phyloP scores from a whole-genome alignment of 37 sponge, comb jelly and placozoan genomes.

The Aphrocallistes beatrix region DNA sequence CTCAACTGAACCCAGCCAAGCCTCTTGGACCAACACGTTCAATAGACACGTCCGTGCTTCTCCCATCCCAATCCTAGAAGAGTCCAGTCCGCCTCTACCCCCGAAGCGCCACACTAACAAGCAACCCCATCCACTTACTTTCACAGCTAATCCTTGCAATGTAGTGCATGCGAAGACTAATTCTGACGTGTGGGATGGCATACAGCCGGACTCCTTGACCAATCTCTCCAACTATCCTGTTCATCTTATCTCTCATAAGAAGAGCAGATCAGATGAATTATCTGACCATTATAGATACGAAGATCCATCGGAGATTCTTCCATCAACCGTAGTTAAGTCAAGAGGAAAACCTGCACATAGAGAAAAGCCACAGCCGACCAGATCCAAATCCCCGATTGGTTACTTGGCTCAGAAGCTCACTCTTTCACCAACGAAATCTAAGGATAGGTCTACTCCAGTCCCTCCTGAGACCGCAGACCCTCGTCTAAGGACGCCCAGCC shows the following conservation, averaged over 20 bases:
- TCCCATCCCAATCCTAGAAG: neutral
- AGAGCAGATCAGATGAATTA: neutral
- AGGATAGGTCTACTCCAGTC: neutral
- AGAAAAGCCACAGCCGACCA: neutral
- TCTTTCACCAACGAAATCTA: neutral
- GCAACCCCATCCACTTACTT: slow-evolving; percentile 10
- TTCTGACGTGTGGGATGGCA: neutral
- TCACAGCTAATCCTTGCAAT: neutral
- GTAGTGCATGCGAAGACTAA: neutral
- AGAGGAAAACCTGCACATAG: neutral
- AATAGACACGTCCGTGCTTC: neutral
- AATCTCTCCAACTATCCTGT: too few relatives aligned
- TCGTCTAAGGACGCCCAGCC: neutral
- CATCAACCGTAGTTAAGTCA: neutral
- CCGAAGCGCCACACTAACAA: neutral
- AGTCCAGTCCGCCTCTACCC: neutral
- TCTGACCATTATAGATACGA: neutral
- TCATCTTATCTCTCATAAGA: slow-evolving; percentile 2
- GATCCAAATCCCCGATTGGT: neutral
- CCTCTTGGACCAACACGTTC: neutral
- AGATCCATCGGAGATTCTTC: neutral
- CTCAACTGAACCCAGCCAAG: neutral
- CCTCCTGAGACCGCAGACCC: neutral
- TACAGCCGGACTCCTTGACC: neutral
- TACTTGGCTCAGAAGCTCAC: neutral